phyloP scores from a whole-genome alignment of 2,888 invertebrate species.

The Anthoptus insignis region DNA sequence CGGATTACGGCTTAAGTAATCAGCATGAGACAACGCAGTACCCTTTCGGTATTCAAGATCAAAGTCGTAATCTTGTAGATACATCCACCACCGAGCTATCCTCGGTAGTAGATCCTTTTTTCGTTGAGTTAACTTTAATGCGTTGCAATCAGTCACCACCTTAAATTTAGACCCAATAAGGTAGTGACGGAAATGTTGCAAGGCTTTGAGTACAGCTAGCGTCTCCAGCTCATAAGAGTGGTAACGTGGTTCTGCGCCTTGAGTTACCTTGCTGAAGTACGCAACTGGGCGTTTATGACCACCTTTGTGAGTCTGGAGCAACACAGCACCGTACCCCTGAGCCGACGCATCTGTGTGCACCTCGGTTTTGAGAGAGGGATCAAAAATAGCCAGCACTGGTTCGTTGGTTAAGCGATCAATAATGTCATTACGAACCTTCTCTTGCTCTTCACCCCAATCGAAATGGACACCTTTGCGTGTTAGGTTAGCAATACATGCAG shows the following conservation, averaged over 20 bases:
- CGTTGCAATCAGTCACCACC: conserved; percentile 51
- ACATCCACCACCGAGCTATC: conserved; percentile 54
- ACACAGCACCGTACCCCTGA: conserved; percentile 43
- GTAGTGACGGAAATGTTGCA: conserved; percentile 52
- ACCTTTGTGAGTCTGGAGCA: conserved; percentile 15
- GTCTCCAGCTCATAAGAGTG: conserved; percentile 38
- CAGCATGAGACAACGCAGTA: conserved; percentile 26
- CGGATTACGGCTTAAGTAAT: conserved; percentile 36
- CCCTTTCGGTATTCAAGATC: conserved; percentile 42
- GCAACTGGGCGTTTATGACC: conserved; percentile 25
- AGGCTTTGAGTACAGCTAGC: conserved; percentile 43
- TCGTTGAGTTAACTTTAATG: conserved; percentile 50
- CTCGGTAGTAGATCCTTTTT: conserved; percentile 52
- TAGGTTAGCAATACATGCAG: not conserved
- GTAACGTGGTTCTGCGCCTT: conserved; percentile 26
- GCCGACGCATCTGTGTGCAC: conserved; percentile 48
- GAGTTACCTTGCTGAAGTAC: conserved; percentile 38
- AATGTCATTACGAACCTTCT: not conserved
- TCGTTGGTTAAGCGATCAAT: not conserved
- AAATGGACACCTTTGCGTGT: not conserved
- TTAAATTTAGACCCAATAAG: conserved; percentile 44
- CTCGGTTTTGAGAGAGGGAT: conserved; percentile 1
- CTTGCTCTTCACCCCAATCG: conserved; percentile 4
- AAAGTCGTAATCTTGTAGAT: conserved; percentile 49
- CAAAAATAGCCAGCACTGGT: not conserved